Evolutionary conservation across 1,140 invertebrate species (phyloP).

Genomic region (Drosophila ercepeae): DNA sequence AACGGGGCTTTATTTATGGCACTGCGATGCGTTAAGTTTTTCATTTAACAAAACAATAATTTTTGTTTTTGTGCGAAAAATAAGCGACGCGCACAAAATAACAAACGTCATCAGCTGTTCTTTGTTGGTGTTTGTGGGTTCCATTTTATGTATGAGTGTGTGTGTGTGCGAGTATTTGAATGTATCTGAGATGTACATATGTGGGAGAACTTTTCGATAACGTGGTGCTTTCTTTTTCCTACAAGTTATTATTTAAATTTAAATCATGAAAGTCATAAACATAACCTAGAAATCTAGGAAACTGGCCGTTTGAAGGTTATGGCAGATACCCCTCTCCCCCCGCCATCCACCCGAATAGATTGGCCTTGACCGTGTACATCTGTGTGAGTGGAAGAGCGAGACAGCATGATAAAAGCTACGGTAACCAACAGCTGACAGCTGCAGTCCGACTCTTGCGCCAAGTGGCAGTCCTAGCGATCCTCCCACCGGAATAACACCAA

Average conservation of each 20-base stretch:
- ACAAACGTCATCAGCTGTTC: slow-evolving; percentile 81
- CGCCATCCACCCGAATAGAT: slow-evolving; percentile 25
- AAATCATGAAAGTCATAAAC: slow-evolving; percentile 40
- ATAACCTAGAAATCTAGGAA: slow-evolving; percentile 62
- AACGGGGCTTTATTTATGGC: slow-evolving; percentile 58
- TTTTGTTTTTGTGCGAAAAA: slow-evolving; percentile 35
- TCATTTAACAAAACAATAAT: slow-evolving; percentile 61
- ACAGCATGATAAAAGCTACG: slow-evolving; percentile 45
- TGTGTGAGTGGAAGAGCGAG: slow-evolving; percentile 34
- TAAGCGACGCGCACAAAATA: slow-evolving; percentile 69
- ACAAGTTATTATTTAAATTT: slow-evolving; percentile 12
- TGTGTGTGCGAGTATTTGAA: slow-evolving; percentile 16
- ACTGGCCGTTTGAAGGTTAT: slow-evolving; percentile 71
- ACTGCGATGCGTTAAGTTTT: slow-evolving; percentile 26
- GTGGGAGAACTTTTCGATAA: slow-evolving; percentile 5
- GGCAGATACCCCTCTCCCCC: slow-evolving; percentile 24
- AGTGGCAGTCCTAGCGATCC: slow-evolving; percentile 59
- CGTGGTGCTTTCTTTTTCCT: slow-evolving; percentile 4
- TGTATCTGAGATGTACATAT: slow-evolving; percentile 8
- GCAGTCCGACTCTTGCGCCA: slow-evolving; percentile 50
- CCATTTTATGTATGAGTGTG: slow-evolving; percentile 12
- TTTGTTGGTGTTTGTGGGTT: slow-evolving; percentile 33
- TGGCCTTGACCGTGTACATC: slow-evolving; percentile 73
- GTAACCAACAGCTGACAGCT: slow-evolving; percentile 76
- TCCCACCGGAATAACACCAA: slow-evolving; percentile 28